Percentiles rank a stretch among this genome's conserved stretches.
Conservation (phyloP, 2,113 vertebrate species). For the cattle (Bos taurus) region DNA sequence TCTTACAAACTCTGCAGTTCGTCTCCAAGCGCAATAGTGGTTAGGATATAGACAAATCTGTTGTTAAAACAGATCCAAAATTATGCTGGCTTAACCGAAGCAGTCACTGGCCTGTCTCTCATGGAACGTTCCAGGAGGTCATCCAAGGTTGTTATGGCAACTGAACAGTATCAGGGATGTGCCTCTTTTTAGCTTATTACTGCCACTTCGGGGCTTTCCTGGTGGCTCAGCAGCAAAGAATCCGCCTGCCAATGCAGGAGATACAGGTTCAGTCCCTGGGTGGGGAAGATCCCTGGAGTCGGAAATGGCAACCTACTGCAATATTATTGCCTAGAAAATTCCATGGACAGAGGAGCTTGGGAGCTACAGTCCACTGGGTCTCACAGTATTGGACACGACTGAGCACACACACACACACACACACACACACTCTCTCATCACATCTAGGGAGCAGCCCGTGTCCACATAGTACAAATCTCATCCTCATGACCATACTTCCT, state of each 20-base stretch:
- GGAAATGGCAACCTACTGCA: neutral
- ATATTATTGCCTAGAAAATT: neutral
- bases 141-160: neutral
- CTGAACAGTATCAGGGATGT: neutral
- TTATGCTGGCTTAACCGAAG: neutral
- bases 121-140: neutral
- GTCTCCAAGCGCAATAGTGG: neutral
- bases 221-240: neutral
- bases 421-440: neutral
- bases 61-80: neutral
- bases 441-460: too few species aligned
- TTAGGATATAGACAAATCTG: neutral
- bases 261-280: neutral
- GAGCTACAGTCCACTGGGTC: neutral
- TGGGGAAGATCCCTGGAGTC: neutral
- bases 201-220: neutral
- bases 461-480: rapidly evolving
- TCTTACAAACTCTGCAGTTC: neutral
- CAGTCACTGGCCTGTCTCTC: neutral
- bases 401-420: neutral
- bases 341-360: neutral
- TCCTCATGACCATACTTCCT: too few species aligned
- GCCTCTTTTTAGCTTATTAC: neutral
- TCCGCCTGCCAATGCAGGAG: neutral
- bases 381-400: neutral